phyloP scores from a whole-genome alignment of 2,888 invertebrate species.

The Callinectes sapidus region DNA sequence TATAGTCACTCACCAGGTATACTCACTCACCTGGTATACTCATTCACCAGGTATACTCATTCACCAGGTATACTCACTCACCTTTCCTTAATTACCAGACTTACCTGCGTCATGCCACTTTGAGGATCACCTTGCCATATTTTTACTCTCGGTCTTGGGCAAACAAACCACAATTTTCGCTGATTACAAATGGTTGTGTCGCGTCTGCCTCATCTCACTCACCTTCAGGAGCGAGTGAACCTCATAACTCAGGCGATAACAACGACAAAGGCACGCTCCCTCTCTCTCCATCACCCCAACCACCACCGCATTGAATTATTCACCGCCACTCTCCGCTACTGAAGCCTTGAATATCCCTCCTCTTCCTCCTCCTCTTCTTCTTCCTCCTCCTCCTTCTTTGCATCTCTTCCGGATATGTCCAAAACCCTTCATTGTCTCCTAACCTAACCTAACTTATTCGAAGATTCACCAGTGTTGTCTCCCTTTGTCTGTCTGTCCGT shows the following conservation, averaged over 20 bases:
- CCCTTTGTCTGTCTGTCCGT: neutral
- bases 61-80: neutral
- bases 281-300: neutral
- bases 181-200: neutral
- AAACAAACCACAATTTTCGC: no score
- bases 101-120: neutral
- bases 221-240: neutral
- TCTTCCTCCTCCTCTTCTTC: conserved; percentile 26
- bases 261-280: neutral
- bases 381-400: neutral
- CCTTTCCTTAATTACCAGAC: neutral
- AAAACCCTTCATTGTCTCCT: neutral
- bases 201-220: neutral
- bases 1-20: no score
- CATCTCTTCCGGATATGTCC: neutral
- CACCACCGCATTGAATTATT: neutral
- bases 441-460: neutral
- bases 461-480: neutral
- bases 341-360: neutral
- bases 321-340: neutral
- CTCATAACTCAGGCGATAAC: neutral
- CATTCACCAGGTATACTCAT: neutral
- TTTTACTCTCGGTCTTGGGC: neutral
- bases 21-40: no score
- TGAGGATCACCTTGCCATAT: neutral